Base-by-base conservation (phyloP, 2,797 vertebrate species). In the Psittacula echo region DNA sequence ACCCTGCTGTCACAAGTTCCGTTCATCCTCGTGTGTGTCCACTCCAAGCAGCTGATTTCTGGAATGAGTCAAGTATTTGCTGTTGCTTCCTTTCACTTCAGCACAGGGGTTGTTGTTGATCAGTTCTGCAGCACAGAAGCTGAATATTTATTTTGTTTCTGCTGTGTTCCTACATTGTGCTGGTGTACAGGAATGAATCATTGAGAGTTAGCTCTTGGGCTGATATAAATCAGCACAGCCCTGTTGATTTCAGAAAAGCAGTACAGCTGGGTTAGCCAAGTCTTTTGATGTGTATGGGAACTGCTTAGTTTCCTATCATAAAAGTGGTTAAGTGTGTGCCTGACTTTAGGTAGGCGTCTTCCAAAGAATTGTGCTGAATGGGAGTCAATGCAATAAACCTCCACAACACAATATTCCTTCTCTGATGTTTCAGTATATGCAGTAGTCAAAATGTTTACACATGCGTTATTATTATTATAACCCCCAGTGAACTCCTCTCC, bases 401-500 rank as follows among this genome's bases (percentile, higher is more conserved):
- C 56, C 45, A 53, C 47, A 37, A 27, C 37, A 32, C 42, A 37
- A 13, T 84, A 88, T 90, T 92, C 85, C 67, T 89, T 62, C 68
- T 94, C 96, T 70, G 34, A 20, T 93, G 84, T 94, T 90, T 90
- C 77, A 42, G 47, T 79, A 12, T 32, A 80, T 37, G 85, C 61
- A 88, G 89, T 44, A 93, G 90, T 93, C 80, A 87, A 92, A 95
- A 91, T 80, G 90, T 92, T 95, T 85, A 78, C 68, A 71, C 30
- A 32, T 73, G 79, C 20, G 0, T 86, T 93, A 58, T 84, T 96
- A 81, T 96, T 96, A 87, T 96, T 81, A 51, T 91, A 94, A 83
- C 91, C 77, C 84, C 72, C 72, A 70, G 93, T 95, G 95, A 96
- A 96, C 93, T 95, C 8, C 23, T 95, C 74, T 94, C 65, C 95